These are phyloP conservation scores for Tyto alba DNA, from an alignment of 2,113 vertebrate species.

Conservation along the genomic window DNA sequence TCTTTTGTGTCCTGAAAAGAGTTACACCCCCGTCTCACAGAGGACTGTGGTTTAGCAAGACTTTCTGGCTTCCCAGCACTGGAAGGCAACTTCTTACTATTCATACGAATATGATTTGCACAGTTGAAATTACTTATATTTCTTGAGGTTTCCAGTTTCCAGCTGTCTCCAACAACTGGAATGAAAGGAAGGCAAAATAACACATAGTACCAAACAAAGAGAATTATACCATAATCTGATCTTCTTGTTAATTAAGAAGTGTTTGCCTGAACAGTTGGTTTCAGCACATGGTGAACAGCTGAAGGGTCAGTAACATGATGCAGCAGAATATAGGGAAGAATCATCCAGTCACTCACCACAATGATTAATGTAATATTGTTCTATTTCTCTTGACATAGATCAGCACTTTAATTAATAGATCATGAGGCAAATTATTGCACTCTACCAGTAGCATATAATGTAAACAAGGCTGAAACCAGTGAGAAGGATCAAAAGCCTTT, in stretches of 20 bases:
- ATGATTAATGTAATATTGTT: background rate
- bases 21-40: background rate
- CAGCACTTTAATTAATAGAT: background rate
- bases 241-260: background rate
- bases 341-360: background rate
- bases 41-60: background rate
- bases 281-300: background rate
- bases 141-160: background rate
- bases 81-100: background rate
- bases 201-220: background rate
- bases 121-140: background rate
- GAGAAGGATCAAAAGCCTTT: background rate
- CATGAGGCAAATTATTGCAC: background rate
- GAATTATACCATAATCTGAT: background rate
- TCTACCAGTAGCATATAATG: background rate
- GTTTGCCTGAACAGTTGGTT: background rate
- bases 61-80: background rate
- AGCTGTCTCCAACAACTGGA: background rate
- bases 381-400: background rate
- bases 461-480: background rate
- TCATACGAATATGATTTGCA: background rate
- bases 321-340: background rate
- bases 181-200: background rate
- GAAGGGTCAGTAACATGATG: background rate
- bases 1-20: background rate